Evolutionary conservation across 2,888 invertebrate species (phyloP), one percentile per base, ranked within the genome.

Genomic region (Polyommatus icarus): DNA sequence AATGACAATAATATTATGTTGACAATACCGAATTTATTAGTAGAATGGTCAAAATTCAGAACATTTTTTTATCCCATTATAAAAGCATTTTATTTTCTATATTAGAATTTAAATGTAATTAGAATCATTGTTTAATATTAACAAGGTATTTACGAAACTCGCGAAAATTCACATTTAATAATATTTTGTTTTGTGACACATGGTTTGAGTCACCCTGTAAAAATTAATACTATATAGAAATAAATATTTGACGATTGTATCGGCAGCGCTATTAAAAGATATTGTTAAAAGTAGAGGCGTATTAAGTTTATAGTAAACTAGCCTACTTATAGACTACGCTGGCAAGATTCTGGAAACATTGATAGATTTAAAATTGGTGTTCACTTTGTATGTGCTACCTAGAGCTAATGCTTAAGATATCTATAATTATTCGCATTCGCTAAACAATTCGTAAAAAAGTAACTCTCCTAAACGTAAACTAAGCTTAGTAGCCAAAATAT

Each of bases 371-470:
- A 59, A 59, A n/a, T 59, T 59, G 57, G 57, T 59, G 57, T 61
- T 59, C 1, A 20, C 15, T 8, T 61, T 61, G 61, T 24, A 61
- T n/a, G 61, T 61, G 61, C 61, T 61, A 10, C 20, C 3, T 10
- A 4, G n/a, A 24, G n/a, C 0, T 24, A 61, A 24, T 3, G 10
- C 10, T 61, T 59, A 20, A 10, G 61, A 8, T 24, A 61, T 61
- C 1, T 20, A 6, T 59, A 59, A 15, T 61, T 29, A 67, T 12
- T 29, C 29, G 67, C 29, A 32, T 67, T 29, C 29, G 24, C 15
- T 73, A 46, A 20, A 46, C 50, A 54, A 75, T 75, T 54, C 50
- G 75, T 75, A 75, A 75, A 75, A 75, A 50, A 75, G 29, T 75
- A 75, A 75, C 29, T 75, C 29, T 20, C 73, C 12, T 75, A 54